phyloP scores from a whole-genome alignment of 2,113 vertebrate genomes.

The Oenanthe oenanthe region DNA sequence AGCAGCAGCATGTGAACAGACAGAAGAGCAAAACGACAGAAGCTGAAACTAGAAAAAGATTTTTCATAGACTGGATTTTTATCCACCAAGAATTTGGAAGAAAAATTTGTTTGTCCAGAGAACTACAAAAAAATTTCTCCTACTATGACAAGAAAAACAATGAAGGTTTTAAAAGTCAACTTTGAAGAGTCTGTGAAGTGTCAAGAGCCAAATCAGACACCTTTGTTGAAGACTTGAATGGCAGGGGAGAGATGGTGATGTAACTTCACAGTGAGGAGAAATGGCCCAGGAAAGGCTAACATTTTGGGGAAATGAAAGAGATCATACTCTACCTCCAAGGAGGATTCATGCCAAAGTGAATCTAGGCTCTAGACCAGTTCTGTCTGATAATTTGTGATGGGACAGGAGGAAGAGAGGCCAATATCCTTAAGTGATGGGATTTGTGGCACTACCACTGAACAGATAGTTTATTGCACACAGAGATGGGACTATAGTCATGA shows the following conservation, averaged over 20 bases:
- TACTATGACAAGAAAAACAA: not conserved
- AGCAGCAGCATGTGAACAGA: not conserved
- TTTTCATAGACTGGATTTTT: not conserved
- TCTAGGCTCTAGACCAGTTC: not conserved
- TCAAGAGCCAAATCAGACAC: not conserved
- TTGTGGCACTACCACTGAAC: fast-evolving
- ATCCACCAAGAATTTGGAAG: not conserved
- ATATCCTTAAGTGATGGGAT: not conserved
- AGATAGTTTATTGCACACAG: not conserved
- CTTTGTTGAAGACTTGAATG: not conserved
- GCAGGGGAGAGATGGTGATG: not conserved
- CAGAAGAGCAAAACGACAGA: not conserved
- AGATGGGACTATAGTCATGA: fast-evolving
- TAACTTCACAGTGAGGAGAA: not conserved
- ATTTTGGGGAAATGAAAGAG: not conserved
- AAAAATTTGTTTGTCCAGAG: not conserved
- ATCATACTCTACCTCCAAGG: not conserved
- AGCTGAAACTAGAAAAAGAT: not conserved
- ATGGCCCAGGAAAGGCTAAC: not conserved
- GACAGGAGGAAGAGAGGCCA: not conserved
- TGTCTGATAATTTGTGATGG: not conserved
- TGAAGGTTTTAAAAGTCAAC: not conserved
- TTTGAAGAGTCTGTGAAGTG: not conserved
- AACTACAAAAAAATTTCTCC: not conserved
- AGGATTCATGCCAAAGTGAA: not conserved